Evolutionary conservation across 2,888 invertebrate species (phyloP), one percentile per base, ranked within the genome.

Genomic region (Deilephila porcellus): DNA sequence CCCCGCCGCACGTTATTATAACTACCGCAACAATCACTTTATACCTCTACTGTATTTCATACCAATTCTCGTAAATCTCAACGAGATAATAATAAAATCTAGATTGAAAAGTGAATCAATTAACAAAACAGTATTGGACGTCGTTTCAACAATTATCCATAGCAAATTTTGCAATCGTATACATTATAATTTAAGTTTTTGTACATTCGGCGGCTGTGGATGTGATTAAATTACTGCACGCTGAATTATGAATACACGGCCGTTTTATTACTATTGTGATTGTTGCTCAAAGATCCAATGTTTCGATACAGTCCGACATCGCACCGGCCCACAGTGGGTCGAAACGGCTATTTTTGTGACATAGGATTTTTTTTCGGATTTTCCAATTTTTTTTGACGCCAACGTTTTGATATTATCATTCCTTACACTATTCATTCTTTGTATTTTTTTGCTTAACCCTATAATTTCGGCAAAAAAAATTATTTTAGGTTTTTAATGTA

Each of bases 221-320:
- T 70, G 25, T 34, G 70, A 71, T 73, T 71, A 71, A 74, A 74
- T 70, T 20, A 72, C 74, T 72, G 32, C 60, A 72, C 60, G 72
- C 34, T 72, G 60, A 74, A 71, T 73, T 74, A 71, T 72, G 73
- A 67, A 70, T 60, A 73, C 64, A 74, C 62, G 71, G 62, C 60
- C 67, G 71, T 74, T 78, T 76, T 77, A 78, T 77, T 76, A 72
- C 73, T 71, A 76, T 76, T 74, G 72, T 78, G 76, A 80, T 81
- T 80, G 77, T 80, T 80, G 79, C 77, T 79, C 77, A 82, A 84
- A 71, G 73, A 81, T 85, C 84, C 83, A 83, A 84, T 83, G 82
- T 85, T 83, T 78, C 78, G 73, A 73, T 73, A 73, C 71, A 73
- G 70, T 60, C 71, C 70, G 73, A 73, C 59, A 73, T 70, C 73